phyloP scores from a whole-genome alignment of 2,888 invertebrate genomes.

The Agapostemon virescens region DNA sequence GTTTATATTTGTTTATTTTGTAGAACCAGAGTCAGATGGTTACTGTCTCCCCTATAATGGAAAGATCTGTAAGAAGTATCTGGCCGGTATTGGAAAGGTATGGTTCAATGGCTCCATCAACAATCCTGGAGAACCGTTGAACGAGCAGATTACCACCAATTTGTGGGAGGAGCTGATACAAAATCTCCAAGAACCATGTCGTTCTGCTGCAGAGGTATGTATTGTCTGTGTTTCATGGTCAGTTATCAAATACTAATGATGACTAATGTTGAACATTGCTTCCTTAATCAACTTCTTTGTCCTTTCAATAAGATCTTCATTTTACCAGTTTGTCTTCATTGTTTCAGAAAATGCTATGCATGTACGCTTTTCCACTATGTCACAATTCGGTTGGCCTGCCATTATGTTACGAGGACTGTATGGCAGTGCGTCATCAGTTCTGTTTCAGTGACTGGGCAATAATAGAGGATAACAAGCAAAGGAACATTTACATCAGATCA shows the following conservation, averaged over 20 bases:
- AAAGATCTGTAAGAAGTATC: conserved; percentile 88
- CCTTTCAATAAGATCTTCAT: not conserved
- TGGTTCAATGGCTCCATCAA: conserved; percentile 88
- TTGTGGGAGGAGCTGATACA: conserved; percentile 93
- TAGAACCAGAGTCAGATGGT: conserved; percentile 79
- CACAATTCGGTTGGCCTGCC: conserved; percentile 88
- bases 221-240: conserved; percentile 46
- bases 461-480: conserved; percentile 92
- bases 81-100: conserved; percentile 84
- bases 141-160: conserved; percentile 91
- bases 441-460: conserved; percentile 97
- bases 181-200: conserved; percentile 90
- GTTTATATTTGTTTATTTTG: conserved; percentile 8
- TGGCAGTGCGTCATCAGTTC: conserved; percentile 93
- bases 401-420: conserved; percentile 95
- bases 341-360: conserved; percentile 89
- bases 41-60: conserved; percentile 95
- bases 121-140: conserved; percentile 87
- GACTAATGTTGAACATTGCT: too few species aligned
- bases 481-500: conserved; percentile 89
- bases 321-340: not conserved
- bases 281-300: too few species aligned
- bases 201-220: conserved; percentile 89
- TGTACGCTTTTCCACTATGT: conserved; percentile 95
- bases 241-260: too few species aligned